Evolutionary conservation across 2,888 invertebrate species (phyloP).

Genomic region (Chalcosyrphus nemorum): DNA sequence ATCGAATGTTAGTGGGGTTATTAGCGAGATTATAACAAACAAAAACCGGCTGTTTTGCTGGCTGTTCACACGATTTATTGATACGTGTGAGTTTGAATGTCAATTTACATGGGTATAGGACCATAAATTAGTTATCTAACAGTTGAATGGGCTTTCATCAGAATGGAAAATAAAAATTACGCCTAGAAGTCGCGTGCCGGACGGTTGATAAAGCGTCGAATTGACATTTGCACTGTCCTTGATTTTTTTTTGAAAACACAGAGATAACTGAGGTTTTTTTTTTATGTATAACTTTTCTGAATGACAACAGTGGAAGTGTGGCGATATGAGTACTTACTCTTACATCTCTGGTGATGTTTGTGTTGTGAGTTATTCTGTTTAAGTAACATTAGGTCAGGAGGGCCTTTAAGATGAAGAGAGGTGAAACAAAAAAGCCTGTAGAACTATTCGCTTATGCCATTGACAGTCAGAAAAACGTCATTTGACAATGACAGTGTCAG

Average conservation of each 20-base stretch:
- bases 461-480: too few species aligned
- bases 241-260: background rate
- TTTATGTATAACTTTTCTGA: too few species aligned
- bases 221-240: constrained; percentile 47
- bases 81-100: background rate
- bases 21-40: constrained; percentile 6
- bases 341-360: background rate
- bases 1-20: constrained; percentile 26
- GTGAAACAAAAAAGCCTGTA: too few species aligned
- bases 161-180: background rate
- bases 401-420: too few species aligned
- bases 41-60: constrained; percentile 2
- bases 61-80: background rate
- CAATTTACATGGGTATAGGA: background rate
- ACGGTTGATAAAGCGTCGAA: constrained; percentile 3
- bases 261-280: background rate
- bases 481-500: too few species aligned
- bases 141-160: constrained; percentile 35
- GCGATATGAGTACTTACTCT: background rate
- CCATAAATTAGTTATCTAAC: constrained; percentile 6
- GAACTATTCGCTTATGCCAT: too few species aligned
- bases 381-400: too few species aligned
- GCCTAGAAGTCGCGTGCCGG: constrained; percentile 42
- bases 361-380: too few species aligned
- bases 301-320: background rate